Percentiles rank a stretch among this genome's conserved stretches.
These are phyloP conservation scores for Sminthurinus aureus DNA, from an alignment of 2,888 invertebrate genomes.

Conservation along the genomic window DNA sequence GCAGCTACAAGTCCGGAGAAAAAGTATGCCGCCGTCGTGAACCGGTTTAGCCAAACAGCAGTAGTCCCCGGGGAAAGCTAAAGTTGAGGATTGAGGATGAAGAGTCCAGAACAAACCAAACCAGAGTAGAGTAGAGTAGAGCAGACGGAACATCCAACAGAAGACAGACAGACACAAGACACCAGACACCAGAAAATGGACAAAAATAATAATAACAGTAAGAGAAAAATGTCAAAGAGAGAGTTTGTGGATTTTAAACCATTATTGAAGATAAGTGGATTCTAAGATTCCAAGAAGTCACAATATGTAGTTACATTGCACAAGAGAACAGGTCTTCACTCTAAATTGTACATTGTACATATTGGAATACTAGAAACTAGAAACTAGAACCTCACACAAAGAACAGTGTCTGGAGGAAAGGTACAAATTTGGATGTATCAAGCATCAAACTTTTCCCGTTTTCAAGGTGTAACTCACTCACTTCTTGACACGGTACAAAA, in stretches of 20 bases:
- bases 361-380: no score
- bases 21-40: constrained; percentile 28
- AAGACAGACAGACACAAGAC: neutral
- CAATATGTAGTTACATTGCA: neutral
- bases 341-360: neutral
- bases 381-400: neutral
- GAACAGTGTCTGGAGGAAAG: neutral
- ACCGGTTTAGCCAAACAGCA: constrained; percentile 8
- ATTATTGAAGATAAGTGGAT: neutral
- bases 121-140: neutral
- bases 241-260: neutral
- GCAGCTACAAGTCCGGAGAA: constrained; percentile 10
- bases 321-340: no score
- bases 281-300: neutral
- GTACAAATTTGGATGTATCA: neutral
- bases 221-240: constrained; percentile 3
- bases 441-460: neutral
- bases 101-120: neutral
- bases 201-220: neutral
- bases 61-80: constrained; percentile 7
- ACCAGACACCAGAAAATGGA: neutral
- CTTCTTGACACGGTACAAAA: no score
- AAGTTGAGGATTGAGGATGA: neutral
- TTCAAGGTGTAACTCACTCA: no score
- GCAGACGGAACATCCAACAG: neutral